These are phyloP conservation scores for Porites divaricata DNA, from an alignment of 92 coral and sea anemone species.

Conservation along the genomic window DNA sequence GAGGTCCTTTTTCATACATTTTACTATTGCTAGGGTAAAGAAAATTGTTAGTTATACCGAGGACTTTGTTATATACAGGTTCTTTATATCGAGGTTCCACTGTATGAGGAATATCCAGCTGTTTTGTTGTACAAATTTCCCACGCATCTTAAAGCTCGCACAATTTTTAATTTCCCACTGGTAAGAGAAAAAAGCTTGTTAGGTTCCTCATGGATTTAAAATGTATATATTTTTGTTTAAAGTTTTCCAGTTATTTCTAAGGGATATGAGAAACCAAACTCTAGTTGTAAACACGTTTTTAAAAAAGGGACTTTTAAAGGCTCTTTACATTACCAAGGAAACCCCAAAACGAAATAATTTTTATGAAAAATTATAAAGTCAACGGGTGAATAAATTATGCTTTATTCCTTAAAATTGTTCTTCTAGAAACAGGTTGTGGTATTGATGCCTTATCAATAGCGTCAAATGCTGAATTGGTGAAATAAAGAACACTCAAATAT, in stretches of 20 bases:
- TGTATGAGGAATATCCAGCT: neutral
- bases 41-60: too few species aligned
- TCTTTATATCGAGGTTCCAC: too few species aligned
- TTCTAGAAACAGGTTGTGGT: neutral
- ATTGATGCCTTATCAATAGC: neutral
- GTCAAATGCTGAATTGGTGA: neutral
- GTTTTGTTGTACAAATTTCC: neutral
- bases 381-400: neutral
- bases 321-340: neutral
- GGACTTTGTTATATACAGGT: too few species aligned
- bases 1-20: too few species aligned
- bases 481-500: constrained; percentile 15
- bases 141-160: neutral
- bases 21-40: too few species aligned
- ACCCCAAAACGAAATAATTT: neutral
- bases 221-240: neutral
- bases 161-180: neutral
- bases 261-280: neutral
- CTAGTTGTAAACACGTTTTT: neutral
- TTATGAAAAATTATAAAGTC: too few species aligned
- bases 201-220: neutral
- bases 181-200: neutral
- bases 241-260: neutral
- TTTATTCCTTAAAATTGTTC: neutral
- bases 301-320: neutral